Conservation (phyloP, 2,888 invertebrate species). For the Eupithecia dodoneata region DNA sequence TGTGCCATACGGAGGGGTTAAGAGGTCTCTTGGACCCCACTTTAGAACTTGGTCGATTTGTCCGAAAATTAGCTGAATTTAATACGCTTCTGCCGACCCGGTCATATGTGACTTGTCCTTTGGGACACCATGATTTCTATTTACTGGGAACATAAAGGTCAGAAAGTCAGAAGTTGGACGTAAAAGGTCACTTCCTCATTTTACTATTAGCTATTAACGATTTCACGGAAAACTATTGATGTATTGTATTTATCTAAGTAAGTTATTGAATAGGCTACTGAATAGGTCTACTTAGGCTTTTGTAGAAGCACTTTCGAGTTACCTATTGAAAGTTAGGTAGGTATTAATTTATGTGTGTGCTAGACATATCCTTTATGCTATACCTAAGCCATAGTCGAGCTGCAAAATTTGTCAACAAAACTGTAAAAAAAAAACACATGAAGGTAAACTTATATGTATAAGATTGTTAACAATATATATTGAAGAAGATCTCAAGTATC, state of each 20-base stretch:
- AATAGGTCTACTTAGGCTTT: neutral
- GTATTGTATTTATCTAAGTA: no score
- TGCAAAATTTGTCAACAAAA: no score
- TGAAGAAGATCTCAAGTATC: no score
- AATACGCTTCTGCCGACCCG: slow-evolving; percentile 58
- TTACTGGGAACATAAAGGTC: slow-evolving; percentile 8
- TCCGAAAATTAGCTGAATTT: slow-evolving; percentile 69
- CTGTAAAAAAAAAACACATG: no score
- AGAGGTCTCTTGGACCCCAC: slow-evolving; percentile 60
- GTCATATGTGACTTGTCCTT: slow-evolving; percentile 61
- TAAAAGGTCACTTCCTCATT: neutral
- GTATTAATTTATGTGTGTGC: no score
- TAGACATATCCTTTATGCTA: no score
- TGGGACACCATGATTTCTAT: slow-evolving; percentile 48
- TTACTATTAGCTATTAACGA: neutral
- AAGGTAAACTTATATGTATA: no score
- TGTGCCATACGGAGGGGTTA: slow-evolving; percentile 50
- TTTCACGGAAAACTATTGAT: neutral
- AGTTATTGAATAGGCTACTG: neutral
- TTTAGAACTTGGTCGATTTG: slow-evolving; percentile 69
- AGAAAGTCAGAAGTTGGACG: no score
- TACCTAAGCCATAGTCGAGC: no score
- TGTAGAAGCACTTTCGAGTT: neutral
- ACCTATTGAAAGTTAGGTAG: no score
- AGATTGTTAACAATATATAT: no score